Evolutionary conservation across 1,140 invertebrate species (phyloP), one percentile per base, ranked within the genome.

Genomic region (Habropoda laboriosa): DNA sequence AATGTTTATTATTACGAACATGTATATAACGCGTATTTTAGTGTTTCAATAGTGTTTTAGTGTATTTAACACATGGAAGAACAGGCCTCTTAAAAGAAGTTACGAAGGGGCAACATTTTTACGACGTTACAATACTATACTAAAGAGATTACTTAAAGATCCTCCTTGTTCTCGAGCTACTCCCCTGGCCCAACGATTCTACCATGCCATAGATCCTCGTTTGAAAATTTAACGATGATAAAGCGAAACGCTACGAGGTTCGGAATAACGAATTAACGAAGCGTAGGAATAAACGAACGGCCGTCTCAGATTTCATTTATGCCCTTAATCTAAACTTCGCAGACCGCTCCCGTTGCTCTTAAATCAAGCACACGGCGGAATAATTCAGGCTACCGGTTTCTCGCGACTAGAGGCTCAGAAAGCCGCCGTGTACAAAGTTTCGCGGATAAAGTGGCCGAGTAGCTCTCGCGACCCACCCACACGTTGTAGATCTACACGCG

Each of bases 331-430:
- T n/a, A 61, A 73, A 73, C 55, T 73, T 63, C 55, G 40, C 45
- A 63, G 71, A 73, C 57, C 57, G 70, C 35, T 72, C 53, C 55
- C 38, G 42, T 47, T 61, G 57, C 49, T 73, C 57, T 73, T 73
- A 73, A 61, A 73, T 73, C 57, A 73, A 61, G 27, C 21, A 47
- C 24, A 55, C 35, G 24, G 55, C 55, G n/a, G n/a, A 40, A 55
- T 70, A 55, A 70, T 70, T 70, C n/a, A 70, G 35, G 16, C 35
- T 30, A 55, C 30, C 18, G 27, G 12, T 35, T n/a, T n/a, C n/a
- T 24, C 45, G 45, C 21, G 42, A 4, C 12, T 32, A 47, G 27
- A 24, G n/a, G 13, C 24, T 13, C 12, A 40, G 58, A 24, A 38
- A 24, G 21, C 58, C 10, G 35, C 4, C 35, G 35, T 61, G 24